Percentiles rank a stretch among this genome's conserved stretches.
phyloP scores from a whole-genome alignment of 2,797 vertebrate species.

The Vultur gryphus region DNA sequence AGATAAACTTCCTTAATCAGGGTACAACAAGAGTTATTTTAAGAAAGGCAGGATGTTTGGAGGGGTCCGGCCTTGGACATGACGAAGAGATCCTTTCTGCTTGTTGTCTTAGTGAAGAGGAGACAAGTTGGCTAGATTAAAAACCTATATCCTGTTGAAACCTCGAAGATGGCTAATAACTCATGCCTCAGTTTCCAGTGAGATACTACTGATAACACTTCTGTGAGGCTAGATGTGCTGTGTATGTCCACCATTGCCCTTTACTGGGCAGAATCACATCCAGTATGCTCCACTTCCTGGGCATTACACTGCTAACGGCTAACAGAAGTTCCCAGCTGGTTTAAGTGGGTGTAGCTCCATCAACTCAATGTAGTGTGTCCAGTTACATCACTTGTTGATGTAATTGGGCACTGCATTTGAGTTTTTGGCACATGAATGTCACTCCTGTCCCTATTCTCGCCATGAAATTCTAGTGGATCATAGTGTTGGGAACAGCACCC shows the following conservation, averaged over 20 bases:
- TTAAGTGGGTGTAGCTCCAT: background rate
- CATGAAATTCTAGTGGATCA: background rate
- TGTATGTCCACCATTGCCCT: background rate
- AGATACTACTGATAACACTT: background rate
- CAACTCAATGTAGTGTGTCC: background rate
- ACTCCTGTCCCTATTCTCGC: background rate
- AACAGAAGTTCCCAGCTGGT: background rate
- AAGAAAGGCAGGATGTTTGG: constrained; percentile 19
- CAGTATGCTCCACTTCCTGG: background rate
- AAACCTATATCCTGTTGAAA: background rate
- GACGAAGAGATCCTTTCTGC: background rate
- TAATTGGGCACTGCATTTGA: background rate
- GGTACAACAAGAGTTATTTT: constrained; percentile 32
- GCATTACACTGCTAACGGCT: accelerated
- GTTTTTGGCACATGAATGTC: background rate
- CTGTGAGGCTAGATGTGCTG: background rate
- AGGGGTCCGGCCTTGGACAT: background rate
- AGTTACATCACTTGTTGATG: background rate
- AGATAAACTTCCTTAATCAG: constrained; percentile 36
- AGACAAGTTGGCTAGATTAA: background rate
- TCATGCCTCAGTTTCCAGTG: background rate
- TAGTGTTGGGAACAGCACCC: background rate
- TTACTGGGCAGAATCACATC: background rate
- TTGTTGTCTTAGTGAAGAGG: background rate
- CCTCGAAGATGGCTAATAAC: background rate